Evolutionary conservation across 2,888 invertebrate species (phyloP).

Genomic region (Lepidocyrtoides sp.): DNA sequence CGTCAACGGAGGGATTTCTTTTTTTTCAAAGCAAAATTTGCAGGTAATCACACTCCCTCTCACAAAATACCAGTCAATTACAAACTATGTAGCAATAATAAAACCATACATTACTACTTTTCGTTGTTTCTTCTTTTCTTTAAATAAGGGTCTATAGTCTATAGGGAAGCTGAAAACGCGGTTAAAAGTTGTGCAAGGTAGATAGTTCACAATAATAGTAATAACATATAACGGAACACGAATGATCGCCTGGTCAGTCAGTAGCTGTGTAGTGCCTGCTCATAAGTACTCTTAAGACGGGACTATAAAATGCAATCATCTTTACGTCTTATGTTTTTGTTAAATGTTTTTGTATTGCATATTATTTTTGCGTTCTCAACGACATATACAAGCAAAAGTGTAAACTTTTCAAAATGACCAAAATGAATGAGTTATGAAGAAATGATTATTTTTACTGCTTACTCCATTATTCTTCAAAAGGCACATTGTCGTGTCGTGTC

Average conservation of each 20-base stretch:
- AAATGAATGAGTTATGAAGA: conserved; percentile 43
- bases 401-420: not conserved
- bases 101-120: not conserved
- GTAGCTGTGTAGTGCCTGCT: not conserved
- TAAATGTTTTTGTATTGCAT: not conserved
- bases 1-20: not conserved
- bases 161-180: not conserved
- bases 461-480: conserved; percentile 39
- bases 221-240: conserved; percentile 11
- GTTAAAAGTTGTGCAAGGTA: not conserved
- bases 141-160: not conserved
- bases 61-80: conserved; percentile 27
- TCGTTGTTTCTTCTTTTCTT: not conserved
- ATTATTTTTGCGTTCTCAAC: not conserved
- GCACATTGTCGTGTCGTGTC: conserved; percentile 57
- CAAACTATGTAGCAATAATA: not conserved
- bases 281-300: conserved; percentile 17
- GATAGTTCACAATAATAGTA: not conserved
- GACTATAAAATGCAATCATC: not conserved
- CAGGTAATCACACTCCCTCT: not conserved
- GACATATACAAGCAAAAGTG: not conserved
- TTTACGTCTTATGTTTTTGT: not conserved
- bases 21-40: not conserved
- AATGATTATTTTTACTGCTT: conserved; percentile 28
- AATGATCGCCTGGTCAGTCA: conserved; percentile 4